Base-by-base conservation (phyloP, 2,113 vertebrate genomes). In the Arizona elegans region DNA sequence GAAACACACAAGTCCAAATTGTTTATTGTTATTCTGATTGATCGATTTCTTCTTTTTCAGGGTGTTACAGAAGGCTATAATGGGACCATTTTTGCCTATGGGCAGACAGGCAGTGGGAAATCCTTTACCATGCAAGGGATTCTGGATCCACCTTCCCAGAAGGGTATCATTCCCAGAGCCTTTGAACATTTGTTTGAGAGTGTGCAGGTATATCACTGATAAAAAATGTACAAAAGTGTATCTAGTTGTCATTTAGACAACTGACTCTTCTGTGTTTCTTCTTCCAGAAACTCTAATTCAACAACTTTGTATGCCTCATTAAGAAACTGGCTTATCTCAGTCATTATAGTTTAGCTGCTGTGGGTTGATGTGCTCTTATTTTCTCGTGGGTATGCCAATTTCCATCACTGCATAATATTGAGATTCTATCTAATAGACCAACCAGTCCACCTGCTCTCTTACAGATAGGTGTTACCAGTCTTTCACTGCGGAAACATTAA, bases 91-190 rank as follows among this genome's bases (percentile, higher is more conserved):
- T 99, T 99, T 96, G 98, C 98, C 38, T 98, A 98, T 0, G 98
- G 99, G 91, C 99, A 99, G 97, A 98, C 98, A 0, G 99, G 99
- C 96, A 99, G 99, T 0, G 98, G 99, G 17, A 99, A 99, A 90
- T 99, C 98, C 3, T 99, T 98, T 95, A 99, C 98, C 95, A 99
- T 98, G 98, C 98, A 99, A 96, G 99, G 99, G 9, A 96, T 98
- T 47, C 12, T 91, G 0, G 97, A 98, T 47, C 98, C 98, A 0
- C 90, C 97, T 8, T 70, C 96, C 2, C 98, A 98, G 96, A 98
- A 96, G 94, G 99, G 98, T 47, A 97, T 99, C 93, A 98, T 99
- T 53, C 98, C 98, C 8, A 95, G 99, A 86, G 98, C 98, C 0
- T 99, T 99, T 87, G 99, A 99, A 85, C 98, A 98, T 91, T 94